phyloP scores from a whole-genome alignment of 2,113 vertebrate genomes.

The Falco punctatus region DNA sequence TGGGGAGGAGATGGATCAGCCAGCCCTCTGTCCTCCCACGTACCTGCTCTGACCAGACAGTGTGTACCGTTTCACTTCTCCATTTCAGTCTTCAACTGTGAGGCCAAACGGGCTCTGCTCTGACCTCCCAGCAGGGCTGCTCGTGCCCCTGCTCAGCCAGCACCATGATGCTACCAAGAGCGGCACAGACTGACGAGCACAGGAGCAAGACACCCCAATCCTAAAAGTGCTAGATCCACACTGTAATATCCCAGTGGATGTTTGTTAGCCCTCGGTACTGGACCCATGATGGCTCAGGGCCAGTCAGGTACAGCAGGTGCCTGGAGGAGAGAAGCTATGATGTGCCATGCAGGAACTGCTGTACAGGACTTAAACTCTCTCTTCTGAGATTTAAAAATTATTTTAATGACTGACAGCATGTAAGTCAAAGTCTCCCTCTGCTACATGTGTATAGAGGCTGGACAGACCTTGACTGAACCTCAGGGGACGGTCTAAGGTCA shows the following conservation, averaged over 20 bases:
- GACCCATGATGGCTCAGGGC: background rate
- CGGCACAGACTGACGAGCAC: background rate
- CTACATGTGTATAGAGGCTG: background rate
- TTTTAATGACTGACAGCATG: no score
- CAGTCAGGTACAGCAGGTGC: background rate
- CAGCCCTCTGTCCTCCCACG: background rate
- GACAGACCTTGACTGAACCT: background rate
- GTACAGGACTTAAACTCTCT: background rate
- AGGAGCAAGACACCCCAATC: background rate
- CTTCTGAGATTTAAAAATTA: no score
- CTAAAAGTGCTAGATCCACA: background rate
- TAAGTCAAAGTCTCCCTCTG: background rate
- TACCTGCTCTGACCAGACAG: background rate
- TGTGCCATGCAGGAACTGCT: background rate
- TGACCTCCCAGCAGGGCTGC: background rate
- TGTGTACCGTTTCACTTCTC: background rate
- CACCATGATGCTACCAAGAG: background rate
- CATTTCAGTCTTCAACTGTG: background rate
- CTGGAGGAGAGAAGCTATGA: background rate
- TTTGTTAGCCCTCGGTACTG: background rate
- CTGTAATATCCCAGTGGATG: background rate
- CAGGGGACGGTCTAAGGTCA: background rate
- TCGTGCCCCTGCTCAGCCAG: background rate
- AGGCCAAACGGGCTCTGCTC: background rate
- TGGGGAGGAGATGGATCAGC: background rate